Conservation (phyloP, 2,888 invertebrate species). For the Sialis lutaria region DNA sequence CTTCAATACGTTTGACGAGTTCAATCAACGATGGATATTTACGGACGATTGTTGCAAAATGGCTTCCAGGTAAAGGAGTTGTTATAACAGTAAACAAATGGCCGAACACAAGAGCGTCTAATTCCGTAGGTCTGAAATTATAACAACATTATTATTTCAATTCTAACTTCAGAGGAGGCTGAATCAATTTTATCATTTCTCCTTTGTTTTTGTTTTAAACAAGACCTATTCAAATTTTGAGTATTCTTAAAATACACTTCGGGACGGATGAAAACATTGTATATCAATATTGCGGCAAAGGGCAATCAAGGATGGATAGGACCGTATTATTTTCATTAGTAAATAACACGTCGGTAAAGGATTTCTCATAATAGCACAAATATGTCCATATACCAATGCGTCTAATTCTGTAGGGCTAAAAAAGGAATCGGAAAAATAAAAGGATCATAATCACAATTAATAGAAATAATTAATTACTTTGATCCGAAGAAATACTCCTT, state of each 20-base stretch:
- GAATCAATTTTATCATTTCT: not conserved
- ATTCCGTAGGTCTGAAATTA: conserved; percentile 67
- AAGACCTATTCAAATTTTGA: not conserved
- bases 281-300: conserved; percentile 9
- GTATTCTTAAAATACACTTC: conserved; percentile 7
- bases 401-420: conserved; percentile 57
- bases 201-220: no score
- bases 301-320: conserved; percentile 27
- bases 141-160: not conserved
- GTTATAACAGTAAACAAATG: conserved; percentile 92
- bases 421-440: not conserved
- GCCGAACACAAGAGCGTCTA: conserved; percentile 92
- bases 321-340: conserved; percentile 24
- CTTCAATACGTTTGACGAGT: conserved; percentile 71
- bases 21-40: conserved; percentile 60
- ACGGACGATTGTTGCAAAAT: conserved; percentile 63
- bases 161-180: not conserved
- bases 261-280: conserved; percentile 6
- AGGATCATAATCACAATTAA: not conserved
- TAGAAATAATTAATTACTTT: conserved; percentile 33
- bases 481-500: conserved; percentile 69
- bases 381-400: conserved; percentile 57
- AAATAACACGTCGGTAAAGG: conserved; percentile 18
- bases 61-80: conserved; percentile 68
- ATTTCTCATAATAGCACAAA: conserved; percentile 26